Conservation (phyloP, 2,888 invertebrate species). For the Pocota personata region DNA sequence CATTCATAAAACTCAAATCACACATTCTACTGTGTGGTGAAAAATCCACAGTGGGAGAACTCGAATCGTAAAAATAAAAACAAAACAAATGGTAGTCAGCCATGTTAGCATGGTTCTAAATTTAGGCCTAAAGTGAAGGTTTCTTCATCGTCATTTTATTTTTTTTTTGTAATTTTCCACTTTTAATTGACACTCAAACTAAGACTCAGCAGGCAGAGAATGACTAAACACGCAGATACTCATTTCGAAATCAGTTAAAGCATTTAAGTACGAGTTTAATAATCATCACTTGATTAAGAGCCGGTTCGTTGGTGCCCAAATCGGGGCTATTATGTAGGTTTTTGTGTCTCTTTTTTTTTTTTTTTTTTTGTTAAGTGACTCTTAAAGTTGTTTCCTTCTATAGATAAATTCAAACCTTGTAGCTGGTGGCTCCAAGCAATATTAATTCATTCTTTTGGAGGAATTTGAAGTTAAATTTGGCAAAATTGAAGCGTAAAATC, state of each 20-base stretch:
- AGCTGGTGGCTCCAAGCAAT: conserved; percentile 2
- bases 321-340: conserved; percentile 45
- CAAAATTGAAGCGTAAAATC: conserved; percentile 49
- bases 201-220: conserved; percentile 13
- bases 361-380: conserved; percentile 1
- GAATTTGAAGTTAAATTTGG: not conserved
- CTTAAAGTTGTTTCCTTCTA: conserved; percentile 34
- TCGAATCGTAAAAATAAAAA: conserved; percentile 2
- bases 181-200: conserved; percentile 27
- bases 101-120: conserved; percentile 40
- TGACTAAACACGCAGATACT: conserved; percentile 51
- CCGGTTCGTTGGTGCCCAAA: conserved; percentile 46
- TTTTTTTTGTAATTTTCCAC: conserved; percentile 9
- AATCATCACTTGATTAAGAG: conserved; percentile 60
- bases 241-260: conserved; percentile 53
- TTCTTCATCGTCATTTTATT: not conserved
- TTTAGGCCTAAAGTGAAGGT: conserved; percentile 47
- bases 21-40: not conserved
- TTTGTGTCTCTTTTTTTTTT: not conserved
- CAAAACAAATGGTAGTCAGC: conserved; percentile 1
- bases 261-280: conserved; percentile 52
- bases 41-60: conserved; percentile 29
- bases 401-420: conserved; percentile 23
- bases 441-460: not conserved
- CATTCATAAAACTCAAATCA: conserved; percentile 34